Evolutionary conservation across 2,888 invertebrate genomes (phyloP).

Genomic region (Metopia argyrocephala): DNA sequence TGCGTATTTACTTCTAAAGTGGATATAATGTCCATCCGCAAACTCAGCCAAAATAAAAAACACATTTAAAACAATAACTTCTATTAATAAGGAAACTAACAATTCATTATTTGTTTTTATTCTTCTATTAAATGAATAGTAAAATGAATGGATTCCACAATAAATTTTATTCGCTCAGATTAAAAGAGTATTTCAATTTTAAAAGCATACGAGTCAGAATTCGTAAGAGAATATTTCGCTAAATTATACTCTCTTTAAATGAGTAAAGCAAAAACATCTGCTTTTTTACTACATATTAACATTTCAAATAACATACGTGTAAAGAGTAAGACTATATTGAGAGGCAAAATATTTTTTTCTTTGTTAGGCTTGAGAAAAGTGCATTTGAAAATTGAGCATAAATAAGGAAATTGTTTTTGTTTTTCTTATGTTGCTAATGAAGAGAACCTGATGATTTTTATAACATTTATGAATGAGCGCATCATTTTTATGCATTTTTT

Average conservation of each 20-base stretch:
- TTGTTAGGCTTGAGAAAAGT: slow-evolving; percentile 7
- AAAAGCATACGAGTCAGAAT: not conserved
- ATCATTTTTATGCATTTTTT: slow-evolving; percentile 56
- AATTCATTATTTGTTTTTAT: slow-evolving; percentile 46
- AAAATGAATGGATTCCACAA: slow-evolving; percentile 53
- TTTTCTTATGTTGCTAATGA: not conserved
- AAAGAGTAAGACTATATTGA: not conserved
- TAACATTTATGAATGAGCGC: slow-evolving; percentile 59
- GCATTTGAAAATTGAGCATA: slow-evolving; percentile 35
- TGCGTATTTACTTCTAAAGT: not conserved
- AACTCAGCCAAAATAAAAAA: not conserved
- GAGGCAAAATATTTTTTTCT: not conserved
- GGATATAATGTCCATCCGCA: slow-evolving; percentile 58
- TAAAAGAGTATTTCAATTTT: no score
- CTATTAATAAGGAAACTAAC: not conserved
- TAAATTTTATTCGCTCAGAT: no score
- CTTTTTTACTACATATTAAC: slow-evolving; percentile 1
- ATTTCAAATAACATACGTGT: not conserved
- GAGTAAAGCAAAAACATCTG: slow-evolving; percentile 53
- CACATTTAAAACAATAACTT: slow-evolving; percentile 2
- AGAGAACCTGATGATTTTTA: slow-evolving; percentile 26
- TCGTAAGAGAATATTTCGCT: slow-evolving; percentile 3
- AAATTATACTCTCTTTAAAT: slow-evolving; percentile 19
- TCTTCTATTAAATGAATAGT: slow-evolving; percentile 1
- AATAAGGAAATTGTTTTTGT: not conserved